Base-by-base conservation (phyloP, 2,113 vertebrate genomes). In the Furnarius figulus region DNA sequence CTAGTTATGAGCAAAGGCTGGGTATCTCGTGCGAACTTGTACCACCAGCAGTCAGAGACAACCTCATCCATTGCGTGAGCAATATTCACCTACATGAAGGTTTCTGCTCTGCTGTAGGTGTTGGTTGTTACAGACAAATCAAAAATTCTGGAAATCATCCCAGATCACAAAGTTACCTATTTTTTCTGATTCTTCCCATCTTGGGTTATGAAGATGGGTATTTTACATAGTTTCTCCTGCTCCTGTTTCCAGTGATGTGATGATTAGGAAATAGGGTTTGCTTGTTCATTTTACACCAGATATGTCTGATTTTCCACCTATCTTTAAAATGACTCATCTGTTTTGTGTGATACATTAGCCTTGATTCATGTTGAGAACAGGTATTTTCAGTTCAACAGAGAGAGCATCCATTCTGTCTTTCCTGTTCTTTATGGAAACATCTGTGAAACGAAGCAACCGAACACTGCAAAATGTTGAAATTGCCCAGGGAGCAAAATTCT, bases 391-490 rank as follows among this genome's bases (percentile, higher is more conserved):
- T 62, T 86, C 58, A 90, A 53, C 12, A 40, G n/a, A 39, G 28
- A n/a, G 47, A 86, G 44, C n/a, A 71, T 21, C 63, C 83, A 59
- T 72, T 67, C 72, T 47, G 15, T 73, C 63, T 80, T 86, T 35
- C 17, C 76, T 78, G 20, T 44, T 81, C 30, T 84, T 92, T 58
- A 40, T 47, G 40, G 84, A 71, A 87, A 89, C 42, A 72, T 67
- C 76, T 84, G 61, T 63, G 74, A 86, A 92, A 88, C 0, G 3
- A 80, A 87, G 81, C 47, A 88, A 84, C 83, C 0, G 0, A 83
- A 78, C 65, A 35, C 85, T 90, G 63, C 33, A 87, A 94, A 95
- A 83, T 44, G 37, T 35, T 91, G 53, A 82, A 89, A 93, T 84
- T 87, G 33, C 55, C 61, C 52, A 71, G 42, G 39, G 70, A 95